Evolutionary conservation across 2,888 invertebrate genomes (phyloP).

Genomic region (Eutolmus rufibarbis): DNA sequence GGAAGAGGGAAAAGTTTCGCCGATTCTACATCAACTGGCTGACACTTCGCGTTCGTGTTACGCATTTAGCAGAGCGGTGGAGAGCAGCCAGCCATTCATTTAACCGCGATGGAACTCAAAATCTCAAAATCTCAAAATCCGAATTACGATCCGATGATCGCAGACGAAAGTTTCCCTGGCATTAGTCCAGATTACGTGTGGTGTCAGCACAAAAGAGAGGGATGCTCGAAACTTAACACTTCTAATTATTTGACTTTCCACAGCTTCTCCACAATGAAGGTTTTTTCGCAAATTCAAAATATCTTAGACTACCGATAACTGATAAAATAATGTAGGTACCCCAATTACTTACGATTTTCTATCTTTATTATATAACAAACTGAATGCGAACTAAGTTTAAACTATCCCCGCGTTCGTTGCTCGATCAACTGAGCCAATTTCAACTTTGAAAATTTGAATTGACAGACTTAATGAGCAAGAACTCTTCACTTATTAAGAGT

Average conservation of each 20-base stretch:
- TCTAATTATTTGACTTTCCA: background rate
- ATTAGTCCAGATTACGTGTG: background rate
- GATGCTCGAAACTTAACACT: background rate
- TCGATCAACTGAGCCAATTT: background rate
- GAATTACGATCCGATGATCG: constrained; percentile 15
- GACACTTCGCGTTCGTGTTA: constrained; percentile 12
- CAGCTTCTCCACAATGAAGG: background rate
- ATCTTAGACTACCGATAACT: background rate
- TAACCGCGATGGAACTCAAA: constrained; percentile 4
- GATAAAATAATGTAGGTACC: too few relatives aligned
- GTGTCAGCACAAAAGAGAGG: background rate
- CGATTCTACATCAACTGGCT: constrained; percentile 10
- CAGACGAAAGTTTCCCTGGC: constrained; percentile 10
- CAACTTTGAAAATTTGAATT: background rate
- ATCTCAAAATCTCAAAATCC: constrained; percentile 12
- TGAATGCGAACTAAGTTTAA: background rate
- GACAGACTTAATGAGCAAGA: background rate
- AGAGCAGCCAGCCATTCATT: background rate
- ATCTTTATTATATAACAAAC: background rate
- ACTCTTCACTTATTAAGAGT: background rate
- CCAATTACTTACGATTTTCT: too few relatives aligned
- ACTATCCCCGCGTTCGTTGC: background rate
- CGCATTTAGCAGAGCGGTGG: constrained; percentile 13
- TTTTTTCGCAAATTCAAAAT: background rate
- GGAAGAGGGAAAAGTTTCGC: constrained; percentile 7